Percentiles rank a stretch among this genome's conserved stretches.
Evolutionary conservation across 1,140 invertebrate genomes (phyloP).

Genomic region (Drosophila sp.): DNA sequence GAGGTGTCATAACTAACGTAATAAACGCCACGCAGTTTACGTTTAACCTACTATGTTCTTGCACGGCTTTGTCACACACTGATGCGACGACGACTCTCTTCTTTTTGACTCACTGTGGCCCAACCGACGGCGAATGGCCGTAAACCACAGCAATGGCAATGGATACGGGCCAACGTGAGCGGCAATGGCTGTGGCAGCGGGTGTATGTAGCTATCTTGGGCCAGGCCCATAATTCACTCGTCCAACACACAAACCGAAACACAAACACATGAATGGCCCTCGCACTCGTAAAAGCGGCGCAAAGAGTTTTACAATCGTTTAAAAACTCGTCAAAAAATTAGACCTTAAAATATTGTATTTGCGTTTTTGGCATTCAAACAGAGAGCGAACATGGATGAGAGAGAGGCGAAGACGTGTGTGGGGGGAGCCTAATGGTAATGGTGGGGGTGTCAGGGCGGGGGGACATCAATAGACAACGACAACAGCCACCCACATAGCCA

Average conservation of each 20-base stretch:
- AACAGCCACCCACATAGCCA: conserved; percentile 29
- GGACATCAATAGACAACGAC: conserved; percentile 41
- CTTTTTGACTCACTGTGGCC: conserved; percentile 28
- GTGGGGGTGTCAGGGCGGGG: neutral
- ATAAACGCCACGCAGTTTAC: conserved; percentile 66
- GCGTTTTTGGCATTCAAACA: conserved; percentile 47
- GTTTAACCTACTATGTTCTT: neutral
- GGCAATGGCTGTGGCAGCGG: conserved; percentile 24
- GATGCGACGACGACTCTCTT: neutral
- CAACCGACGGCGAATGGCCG: conserved; percentile 14
- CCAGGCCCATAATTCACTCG: conserved; percentile 72
- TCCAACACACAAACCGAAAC: conserved; percentile 28
- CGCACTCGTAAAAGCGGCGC: conserved; percentile 68
- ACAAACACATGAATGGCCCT: conserved; percentile 66
- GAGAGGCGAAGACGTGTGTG: conserved; percentile 19
- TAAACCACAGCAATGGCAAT: conserved; percentile 55
- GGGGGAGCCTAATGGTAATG: neutral
- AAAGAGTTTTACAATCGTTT: conserved; percentile 82
- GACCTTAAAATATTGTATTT: conserved; percentile 80
- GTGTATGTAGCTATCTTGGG: conserved; percentile 50
- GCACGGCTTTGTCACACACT: conserved; percentile 60
- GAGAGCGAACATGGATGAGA: conserved; percentile 25
- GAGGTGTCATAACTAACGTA: conserved; percentile 72
- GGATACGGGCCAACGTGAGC: conserved; percentile 14
- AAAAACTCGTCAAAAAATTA: conserved; percentile 83